Conservation (phyloP, 2,797 vertebrate genomes). For the Pipistrellus pipistrellus region DNA sequence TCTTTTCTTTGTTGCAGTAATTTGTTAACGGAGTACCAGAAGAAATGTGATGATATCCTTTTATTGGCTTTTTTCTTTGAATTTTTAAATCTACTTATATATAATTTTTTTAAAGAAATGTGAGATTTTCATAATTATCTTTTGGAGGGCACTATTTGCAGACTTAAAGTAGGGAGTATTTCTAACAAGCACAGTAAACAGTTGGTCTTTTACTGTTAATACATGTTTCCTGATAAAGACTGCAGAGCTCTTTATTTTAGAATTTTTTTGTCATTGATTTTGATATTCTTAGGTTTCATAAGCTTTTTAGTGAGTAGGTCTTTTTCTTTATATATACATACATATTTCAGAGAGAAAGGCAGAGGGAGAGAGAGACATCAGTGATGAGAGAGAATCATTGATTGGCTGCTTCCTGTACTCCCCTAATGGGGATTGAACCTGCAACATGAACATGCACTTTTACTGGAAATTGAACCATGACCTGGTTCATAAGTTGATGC, state of each 20-base stretch:
- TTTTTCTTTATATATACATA: neutral
- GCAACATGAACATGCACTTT: too few species aligned
- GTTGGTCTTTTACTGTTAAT: neutral
- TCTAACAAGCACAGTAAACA: neutral
- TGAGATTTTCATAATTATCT: neutral
- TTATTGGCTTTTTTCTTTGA: conserved; percentile 58
- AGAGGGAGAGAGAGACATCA: too few species aligned
- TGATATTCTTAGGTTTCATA: neutral
- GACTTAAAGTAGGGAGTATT: neutral
- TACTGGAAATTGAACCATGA: too few species aligned
- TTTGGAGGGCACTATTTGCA: neutral
- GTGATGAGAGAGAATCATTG: too few species aligned
- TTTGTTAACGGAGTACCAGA: conserved; percentile 92
- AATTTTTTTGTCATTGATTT: neutral
- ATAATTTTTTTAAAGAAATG: neutral
- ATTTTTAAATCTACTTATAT: neutral
- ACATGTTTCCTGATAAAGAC: neutral
- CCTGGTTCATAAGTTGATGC: too few species aligned
- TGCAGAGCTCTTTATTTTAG: neutral
- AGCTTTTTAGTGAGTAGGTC: neutral
- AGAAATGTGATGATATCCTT: conserved; percentile 96
- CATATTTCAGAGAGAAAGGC: too few species aligned
- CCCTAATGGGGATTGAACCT: too few species aligned
- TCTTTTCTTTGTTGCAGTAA: conserved; percentile 87
- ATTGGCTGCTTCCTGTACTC: too few species aligned